These are phyloP conservation scores for Ariopsis seemanni DNA, from an alignment of 2,113 vertebrate species.

Conservation along the genomic window DNA sequence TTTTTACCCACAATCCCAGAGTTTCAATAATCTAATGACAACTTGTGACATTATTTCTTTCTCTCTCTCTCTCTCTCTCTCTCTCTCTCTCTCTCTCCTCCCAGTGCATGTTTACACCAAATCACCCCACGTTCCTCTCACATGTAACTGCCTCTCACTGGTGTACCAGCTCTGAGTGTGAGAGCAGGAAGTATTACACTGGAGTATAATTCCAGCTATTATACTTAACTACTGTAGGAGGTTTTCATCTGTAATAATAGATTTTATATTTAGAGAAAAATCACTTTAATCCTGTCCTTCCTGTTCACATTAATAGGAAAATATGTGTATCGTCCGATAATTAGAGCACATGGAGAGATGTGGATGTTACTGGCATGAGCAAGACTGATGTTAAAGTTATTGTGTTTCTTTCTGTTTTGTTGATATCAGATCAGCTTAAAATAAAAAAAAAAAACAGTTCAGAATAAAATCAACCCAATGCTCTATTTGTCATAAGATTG, in stretches of 20 bases:
- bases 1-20: neutral
- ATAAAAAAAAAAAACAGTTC: too few species aligned
- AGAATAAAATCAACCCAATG: neutral
- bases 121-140: constrained; percentile 1
- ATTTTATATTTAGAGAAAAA: neutral
- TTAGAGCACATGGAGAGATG: neutral
- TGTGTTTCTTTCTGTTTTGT: neutral
- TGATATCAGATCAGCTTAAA: neutral
- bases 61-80: neutral
- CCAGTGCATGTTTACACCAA: neutral
- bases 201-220: neutral
- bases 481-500: neutral
- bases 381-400: neutral
- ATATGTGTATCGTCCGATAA: neutral
- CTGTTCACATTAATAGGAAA: constrained; percentile 2
- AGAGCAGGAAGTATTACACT: neutral
- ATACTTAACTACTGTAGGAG: neutral
- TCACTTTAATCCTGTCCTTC: neutral
- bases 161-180: neutral
- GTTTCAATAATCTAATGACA: neutral
- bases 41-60: neutral
- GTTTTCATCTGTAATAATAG: constrained; percentile 25
- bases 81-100: neutral
- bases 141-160: neutral
- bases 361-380: neutral